These are phyloP conservation scores for Camptogramma bilineatum DNA, from an alignment of 2,888 invertebrate species.

Conservation along the genomic window DNA sequence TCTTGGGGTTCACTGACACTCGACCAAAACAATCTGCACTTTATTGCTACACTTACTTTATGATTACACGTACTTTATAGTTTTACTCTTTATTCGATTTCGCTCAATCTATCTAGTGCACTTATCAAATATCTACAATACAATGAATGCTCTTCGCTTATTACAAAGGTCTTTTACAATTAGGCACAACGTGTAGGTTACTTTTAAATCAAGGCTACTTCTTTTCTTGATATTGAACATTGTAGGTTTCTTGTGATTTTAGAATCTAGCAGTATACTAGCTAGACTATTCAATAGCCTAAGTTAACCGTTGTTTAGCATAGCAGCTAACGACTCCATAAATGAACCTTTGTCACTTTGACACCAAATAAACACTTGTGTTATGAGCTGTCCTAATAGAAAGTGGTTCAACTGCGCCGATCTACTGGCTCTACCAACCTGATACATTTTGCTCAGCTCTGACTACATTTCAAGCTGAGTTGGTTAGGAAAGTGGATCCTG, in stretches of 20 bases:
- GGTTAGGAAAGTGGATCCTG: neutral
- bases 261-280: neutral
- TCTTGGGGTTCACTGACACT: constrained; percentile 45
- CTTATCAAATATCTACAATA: too few species aligned
- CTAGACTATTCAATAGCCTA: neutral
- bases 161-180: too few species aligned
- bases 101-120: too few species aligned
- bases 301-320: neutral
- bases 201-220: too few species aligned
- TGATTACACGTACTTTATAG: neutral
- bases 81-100: neutral
- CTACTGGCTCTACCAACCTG: constrained; percentile 39
- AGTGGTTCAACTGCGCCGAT: constrained; percentile 50
- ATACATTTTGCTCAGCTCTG: constrained; percentile 8
- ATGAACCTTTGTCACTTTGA: constrained; percentile 48
- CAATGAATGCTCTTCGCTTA: too few species aligned
- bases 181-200: too few species aligned
- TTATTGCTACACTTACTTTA: constrained; percentile 15
- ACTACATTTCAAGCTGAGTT: constrained; percentile 1
- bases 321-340: constrained; percentile 42
- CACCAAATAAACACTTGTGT: constrained; percentile 51
- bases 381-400: constrained; percentile 51
- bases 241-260: too few species aligned
- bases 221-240: too few species aligned
- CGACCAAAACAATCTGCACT: constrained; percentile 39